These are phyloP conservation scores for Cantharis lateralis DNA, from an alignment of 2,888 invertebrate genomes.

Conservation along the genomic window DNA sequence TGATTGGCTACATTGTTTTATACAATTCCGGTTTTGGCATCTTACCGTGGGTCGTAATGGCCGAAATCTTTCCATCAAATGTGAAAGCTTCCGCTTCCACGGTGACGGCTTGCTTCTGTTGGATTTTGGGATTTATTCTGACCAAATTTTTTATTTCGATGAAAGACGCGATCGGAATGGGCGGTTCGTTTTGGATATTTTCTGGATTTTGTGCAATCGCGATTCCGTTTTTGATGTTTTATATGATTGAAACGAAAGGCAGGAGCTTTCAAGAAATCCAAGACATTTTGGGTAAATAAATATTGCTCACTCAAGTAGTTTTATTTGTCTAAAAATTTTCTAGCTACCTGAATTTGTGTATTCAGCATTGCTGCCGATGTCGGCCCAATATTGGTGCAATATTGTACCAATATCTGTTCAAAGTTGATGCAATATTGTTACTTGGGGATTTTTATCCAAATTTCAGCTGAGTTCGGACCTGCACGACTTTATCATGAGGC, in stretches of 20 bases:
- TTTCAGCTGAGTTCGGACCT: no score
- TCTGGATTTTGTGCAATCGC: neutral
- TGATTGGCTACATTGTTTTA: constrained; percentile 72
- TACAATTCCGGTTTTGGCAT: constrained; percentile 76
- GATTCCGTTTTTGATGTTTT: neutral
- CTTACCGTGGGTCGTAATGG: constrained; percentile 79
- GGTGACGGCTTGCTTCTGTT: constrained; percentile 74
- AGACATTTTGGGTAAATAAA: neutral
- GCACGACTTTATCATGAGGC: no score
- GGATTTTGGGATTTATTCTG: constrained; percentile 73
- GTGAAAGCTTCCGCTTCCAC: constrained; percentile 75
- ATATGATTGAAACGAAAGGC: neutral
- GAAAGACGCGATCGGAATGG: neutral
- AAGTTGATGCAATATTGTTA: no score
- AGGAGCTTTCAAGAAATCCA: neutral
- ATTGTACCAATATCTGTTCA: no score
- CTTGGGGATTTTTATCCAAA: no score
- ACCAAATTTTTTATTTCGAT: constrained; percentile 67
- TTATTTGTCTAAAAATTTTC: no score
- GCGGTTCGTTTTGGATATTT: neutral
- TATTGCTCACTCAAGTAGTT: no score
- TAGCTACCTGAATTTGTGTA: no score
- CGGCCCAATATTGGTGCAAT: no score
- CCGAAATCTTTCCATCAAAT: constrained; percentile 79
- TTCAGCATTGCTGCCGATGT: no score